Evolutionary conservation across 2,888 invertebrate species (phyloP), one percentile per base, ranked within the genome.

Genomic region (Quadriops clusia): DNA sequence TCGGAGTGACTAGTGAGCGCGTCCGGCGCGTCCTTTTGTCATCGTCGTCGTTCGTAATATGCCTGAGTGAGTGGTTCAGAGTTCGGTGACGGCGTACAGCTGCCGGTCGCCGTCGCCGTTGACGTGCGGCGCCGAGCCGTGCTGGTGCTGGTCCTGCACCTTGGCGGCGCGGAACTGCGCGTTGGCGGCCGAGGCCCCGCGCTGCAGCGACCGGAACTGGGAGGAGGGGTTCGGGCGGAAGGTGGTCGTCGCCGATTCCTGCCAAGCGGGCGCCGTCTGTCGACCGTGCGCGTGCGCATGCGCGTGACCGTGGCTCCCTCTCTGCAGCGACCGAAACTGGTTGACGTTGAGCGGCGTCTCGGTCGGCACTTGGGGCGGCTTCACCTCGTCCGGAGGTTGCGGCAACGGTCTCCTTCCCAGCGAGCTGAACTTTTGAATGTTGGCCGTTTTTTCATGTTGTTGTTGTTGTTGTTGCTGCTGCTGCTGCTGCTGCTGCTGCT

Each of bases 51-150:
- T n/a, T n/a, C n/a, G n/a, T n/a, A n/a, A n/a, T n/a, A n/a, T n/a
- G n/a, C n/a, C n/a, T n/a, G n/a, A n/a, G n/a, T n/a, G 16, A 35
- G 34, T 25, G 36, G 35, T 28, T 64, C 72, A 75, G 63, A 75
- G 65, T 53, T 72, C 78, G 32, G 84, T 78, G 42, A 84, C 80
- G 28, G 81, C 82, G 54, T 81, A 83, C 41, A 83, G 44, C 40
- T 61, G 61, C 37, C 64, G 58, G 39, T 66, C 61, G 41, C 61
- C 64, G 30, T 65, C 64, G 35, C 55, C 56, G 33, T 62, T 58
- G 3, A 61, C 56, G 37, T 61, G 56, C 47, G 63, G 51, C 9
- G 53, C 49, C 30, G 61, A 56, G 26, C 56, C 51, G 23, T 53
- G 52, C n/a, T 52, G 46, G 2, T 51, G 45, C 38, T 54, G 62